phyloP scores from a whole-genome alignment of 2,797 vertebrate species.

The Acipenser transmontanus region DNA sequence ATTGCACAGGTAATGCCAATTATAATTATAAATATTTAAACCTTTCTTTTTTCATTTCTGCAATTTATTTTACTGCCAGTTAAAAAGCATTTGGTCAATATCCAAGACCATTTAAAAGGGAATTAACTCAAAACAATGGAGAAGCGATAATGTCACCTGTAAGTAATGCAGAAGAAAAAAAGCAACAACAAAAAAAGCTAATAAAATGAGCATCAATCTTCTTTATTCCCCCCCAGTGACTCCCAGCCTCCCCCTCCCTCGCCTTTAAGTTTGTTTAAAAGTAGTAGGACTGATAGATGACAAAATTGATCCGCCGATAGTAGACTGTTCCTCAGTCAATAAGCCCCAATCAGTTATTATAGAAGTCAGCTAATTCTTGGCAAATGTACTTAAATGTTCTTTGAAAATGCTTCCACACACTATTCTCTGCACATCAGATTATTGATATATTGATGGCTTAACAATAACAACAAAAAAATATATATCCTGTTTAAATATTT shows the following conservation, averaged over 20 bases:
- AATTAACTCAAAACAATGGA: slow-evolving; percentile 69
- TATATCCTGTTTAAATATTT: slow-evolving; percentile 71
- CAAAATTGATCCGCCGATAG: slow-evolving; percentile 67
- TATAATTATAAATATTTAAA: slow-evolving; percentile 67
- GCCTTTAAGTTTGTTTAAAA: slow-evolving; percentile 63
- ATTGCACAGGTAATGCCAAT: slow-evolving; percentile 34
- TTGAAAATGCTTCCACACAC: slow-evolving; percentile 64
- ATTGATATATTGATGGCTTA: slow-evolving; percentile 72
- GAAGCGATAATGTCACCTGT: slow-evolving; percentile 70
- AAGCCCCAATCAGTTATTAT: slow-evolving; percentile 66
- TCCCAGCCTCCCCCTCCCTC: slow-evolving; percentile 49
- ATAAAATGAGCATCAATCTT: slow-evolving; percentile 75
- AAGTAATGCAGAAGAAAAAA: slow-evolving; percentile 67
- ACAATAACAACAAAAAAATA: slow-evolving; percentile 57
- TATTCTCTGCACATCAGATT: slow-evolving; percentile 61
- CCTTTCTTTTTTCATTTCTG: slow-evolving; percentile 38
- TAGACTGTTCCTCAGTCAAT: slow-evolving; percentile 61
- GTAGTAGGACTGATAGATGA: slow-evolving; percentile 55
- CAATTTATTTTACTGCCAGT: slow-evolving; percentile 62
- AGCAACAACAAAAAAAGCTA: slow-evolving; percentile 57
- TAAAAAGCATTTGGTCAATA: slow-evolving; percentile 71
- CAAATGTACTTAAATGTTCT: slow-evolving; percentile 71
- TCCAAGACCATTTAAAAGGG: slow-evolving; percentile 66
- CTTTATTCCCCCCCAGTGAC: slow-evolving; percentile 63
- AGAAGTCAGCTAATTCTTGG: slow-evolving; percentile 71